Evolutionary conservation across 2,113 vertebrate genomes (phyloP).

Genomic region (Nematolebias whitei): DNA sequence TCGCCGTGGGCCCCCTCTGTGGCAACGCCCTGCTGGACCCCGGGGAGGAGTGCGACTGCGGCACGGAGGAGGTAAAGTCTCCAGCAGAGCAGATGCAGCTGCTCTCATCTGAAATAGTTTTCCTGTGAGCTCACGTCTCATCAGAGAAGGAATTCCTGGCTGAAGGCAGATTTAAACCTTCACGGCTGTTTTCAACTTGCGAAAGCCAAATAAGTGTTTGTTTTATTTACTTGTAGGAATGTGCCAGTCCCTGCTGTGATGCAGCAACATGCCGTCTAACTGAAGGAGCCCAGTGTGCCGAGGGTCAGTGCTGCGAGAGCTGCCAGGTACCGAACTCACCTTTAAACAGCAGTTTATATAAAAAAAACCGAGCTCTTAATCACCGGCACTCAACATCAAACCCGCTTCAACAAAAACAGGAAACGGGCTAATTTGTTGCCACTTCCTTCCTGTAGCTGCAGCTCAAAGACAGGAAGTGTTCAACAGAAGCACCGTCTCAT

Average conservation of each 20-base stretch:
- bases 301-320: slow-evolving; percentile 83
- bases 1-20: slow-evolving; percentile 79
- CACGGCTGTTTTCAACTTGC: neutral
- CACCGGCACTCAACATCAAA: no score
- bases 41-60: slow-evolving; percentile 93
- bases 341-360: neutral
- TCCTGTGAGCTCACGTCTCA: slow-evolving; percentile 26
- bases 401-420: slow-evolving; percentile 40
- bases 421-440: slow-evolving; percentile 21
- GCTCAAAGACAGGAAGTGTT: slow-evolving; percentile 9
- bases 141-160: slow-evolving; percentile 9
- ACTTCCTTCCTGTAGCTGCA: neutral
- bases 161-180: neutral
- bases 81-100: neutral
- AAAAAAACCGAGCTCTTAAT: no score
- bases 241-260: slow-evolving; percentile 85
- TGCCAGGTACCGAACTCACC: slow-evolving; percentile 80
- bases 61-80: slow-evolving; percentile 77
- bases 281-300: slow-evolving; percentile 80
- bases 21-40: slow-evolving; percentile 87
- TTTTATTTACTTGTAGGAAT: slow-evolving; percentile 77
- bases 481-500: neutral
- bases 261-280: slow-evolving; percentile 84
- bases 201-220: neutral
- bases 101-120: neutral